A percentile compares a stretch with the other conserved stretches of the same genome.
Evolutionary conservation across 30 jellyfish, hydroid and myxozoan species (phyloP).

Genomic region (Hydra vulgaris): DNA sequence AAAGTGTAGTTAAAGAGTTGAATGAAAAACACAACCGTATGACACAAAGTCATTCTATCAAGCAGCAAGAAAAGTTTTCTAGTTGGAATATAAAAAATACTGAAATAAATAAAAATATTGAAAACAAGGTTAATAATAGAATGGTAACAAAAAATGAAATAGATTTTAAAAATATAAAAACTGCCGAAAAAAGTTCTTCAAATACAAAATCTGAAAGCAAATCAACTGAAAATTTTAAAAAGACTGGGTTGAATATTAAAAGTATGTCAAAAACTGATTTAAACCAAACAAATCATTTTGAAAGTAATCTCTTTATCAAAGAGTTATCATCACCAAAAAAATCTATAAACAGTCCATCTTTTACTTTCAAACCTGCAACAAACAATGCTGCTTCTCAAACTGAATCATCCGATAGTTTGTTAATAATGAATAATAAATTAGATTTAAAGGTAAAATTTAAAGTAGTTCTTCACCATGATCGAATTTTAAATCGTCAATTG

Average conservation of each 20-base stretch:
- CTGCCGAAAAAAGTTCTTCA: not conserved
- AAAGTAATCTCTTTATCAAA: not conserved
- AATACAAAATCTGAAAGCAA: not conserved
- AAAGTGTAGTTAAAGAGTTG: not conserved
- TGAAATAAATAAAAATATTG: not conserved
- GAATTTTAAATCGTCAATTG: not conserved
- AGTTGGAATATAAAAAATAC: not conserved
- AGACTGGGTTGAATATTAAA: not conserved
- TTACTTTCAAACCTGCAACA: not conserved
- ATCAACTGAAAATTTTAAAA: not conserved
- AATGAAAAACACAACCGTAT: not conserved
- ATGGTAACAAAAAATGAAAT: not conserved
- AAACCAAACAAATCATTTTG: no score
- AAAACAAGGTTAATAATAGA: not conserved
- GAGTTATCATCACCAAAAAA: not conserved
- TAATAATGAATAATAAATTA: not conserved
- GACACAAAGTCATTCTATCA: not conserved
- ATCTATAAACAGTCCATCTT: not conserved
- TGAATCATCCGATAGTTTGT: not conserved
- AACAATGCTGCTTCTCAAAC: not conserved
- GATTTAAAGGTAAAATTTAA: not conserved
- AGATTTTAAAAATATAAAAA: not conserved
- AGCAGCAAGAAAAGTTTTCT: no score
- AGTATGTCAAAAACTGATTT: not conserved
- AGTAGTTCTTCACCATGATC: not conserved